Evolutionary conservation across 2,888 invertebrate species (phyloP), one percentile per base, ranked within the genome.

Genomic region (Metacarcinus magister): DNA sequence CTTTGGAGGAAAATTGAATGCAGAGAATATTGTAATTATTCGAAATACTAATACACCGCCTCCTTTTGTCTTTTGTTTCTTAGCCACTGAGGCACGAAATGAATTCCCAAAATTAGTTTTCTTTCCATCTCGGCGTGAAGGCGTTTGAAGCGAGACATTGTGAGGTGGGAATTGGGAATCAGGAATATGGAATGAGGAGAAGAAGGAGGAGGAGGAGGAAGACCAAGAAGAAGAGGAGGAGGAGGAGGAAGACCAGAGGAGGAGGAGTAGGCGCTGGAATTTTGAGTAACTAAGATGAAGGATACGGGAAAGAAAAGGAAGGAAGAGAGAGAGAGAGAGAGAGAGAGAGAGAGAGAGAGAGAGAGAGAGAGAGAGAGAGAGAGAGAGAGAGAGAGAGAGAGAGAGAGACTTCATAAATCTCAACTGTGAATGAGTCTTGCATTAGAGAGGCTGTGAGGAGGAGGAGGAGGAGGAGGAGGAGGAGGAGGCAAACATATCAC

Each of bases 41-140:
- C 96, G 93, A 96, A 96, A 93, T 96, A 96, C 94, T 96, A 91
- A 92, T 92, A 87, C 89, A 89, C 89, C 90, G 54, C 87, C 87
- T 93, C 93, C 28, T 28, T 28, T 28, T 32, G 54, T 48, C 75
- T 67, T 60, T 95, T 96, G 96, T 96, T 96, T 95, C 95, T 67
- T 60, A 89, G 28, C 90, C 96, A 93, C 89, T 95, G 93, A 96
- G 90, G 92, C 95, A 89, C 93, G 95, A 96, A 96, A 96, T 96
- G 96, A 96, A 96, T 96, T 96, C 95, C 92, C 95, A 93, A 96
- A 96, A 96, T 96, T 96, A 96, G 96, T 96, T 96, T 96, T 96
- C 96, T 96, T 96, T 96, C 96, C 96, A 96, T 96, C 95, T 96
- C 87, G 92, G 95, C 92, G 92, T 46, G 95, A 54, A 43, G 82